Conservation (phyloP, 2,888 invertebrate genomes). For the Ypsolopha sequella region DNA sequence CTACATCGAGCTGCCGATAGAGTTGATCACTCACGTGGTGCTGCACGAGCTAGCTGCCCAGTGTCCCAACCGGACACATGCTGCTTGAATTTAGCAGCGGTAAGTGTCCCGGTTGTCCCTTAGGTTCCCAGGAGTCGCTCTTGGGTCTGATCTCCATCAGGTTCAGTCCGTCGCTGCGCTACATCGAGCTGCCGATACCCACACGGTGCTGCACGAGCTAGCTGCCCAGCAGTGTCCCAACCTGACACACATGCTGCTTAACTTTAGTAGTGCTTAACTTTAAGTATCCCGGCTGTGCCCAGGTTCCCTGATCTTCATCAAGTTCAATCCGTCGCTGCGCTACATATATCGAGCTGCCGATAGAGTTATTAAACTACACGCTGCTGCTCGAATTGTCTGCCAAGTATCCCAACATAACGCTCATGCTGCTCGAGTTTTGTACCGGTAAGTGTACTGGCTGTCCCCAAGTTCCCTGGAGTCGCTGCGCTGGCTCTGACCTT, state of each 20-base stretch:
- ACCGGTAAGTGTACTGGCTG: slow-evolving; percentile 64
- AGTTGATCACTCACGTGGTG: slow-evolving; percentile 96
- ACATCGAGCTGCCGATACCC: slow-evolving; percentile 95
- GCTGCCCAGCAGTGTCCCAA: slow-evolving; percentile 97
- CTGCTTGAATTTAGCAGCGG: slow-evolving; percentile 96
- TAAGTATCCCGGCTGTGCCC: slow-evolving; percentile 26
- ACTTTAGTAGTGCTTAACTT: slow-evolving; percentile 96
- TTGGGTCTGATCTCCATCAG: slow-evolving; percentile 89
- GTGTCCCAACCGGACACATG: slow-evolving; percentile 96
- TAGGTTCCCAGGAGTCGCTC: slow-evolving; percentile 86
- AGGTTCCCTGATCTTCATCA: slow-evolving; percentile 85
- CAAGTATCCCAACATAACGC: slow-evolving; percentile 96
- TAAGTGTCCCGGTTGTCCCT: slow-evolving; percentile 26
- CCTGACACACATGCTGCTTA: slow-evolving; percentile 95
- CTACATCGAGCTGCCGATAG: slow-evolving; percentile 95
- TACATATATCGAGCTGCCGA: slow-evolving; percentile 95
- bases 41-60: slow-evolving; percentile 97
- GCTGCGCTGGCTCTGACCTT: slow-evolving; percentile 89
- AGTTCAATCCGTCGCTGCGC: slow-evolving; percentile 89
- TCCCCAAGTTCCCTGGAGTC: slow-evolving; percentile 82
- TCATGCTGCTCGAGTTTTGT: slow-evolving; percentile 96
- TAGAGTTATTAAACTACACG: slow-evolving; percentile 96
- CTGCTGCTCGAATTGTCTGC: slow-evolving; percentile 97
- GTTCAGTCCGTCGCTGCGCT: slow-evolving; percentile 89
- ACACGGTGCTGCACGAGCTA: slow-evolving; percentile 96